Evolutionary conservation across 2,113 vertebrate species (phyloP).

Genomic region (Suricata suricatta): DNA sequence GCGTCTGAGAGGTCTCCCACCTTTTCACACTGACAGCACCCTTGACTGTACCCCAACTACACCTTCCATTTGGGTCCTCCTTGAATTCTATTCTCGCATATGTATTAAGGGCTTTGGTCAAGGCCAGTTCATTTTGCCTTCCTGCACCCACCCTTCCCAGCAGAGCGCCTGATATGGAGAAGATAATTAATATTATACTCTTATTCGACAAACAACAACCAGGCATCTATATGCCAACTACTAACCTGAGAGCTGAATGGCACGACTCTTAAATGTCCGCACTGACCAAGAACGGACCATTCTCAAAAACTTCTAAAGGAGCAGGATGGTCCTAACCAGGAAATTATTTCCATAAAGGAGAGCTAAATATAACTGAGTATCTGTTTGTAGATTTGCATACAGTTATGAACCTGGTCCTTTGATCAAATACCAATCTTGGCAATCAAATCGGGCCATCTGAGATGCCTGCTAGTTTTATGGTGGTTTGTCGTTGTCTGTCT

Average conservation of each 20-base stretch:
- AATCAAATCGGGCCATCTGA: background rate
- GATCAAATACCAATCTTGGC: conserved; percentile 37
- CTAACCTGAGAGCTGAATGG: background rate
- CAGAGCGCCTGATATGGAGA: background rate
- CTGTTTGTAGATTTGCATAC: conserved; percentile 2
- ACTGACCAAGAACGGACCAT: background rate
- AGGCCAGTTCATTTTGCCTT: background rate
- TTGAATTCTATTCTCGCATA: background rate
- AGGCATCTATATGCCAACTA: background rate
- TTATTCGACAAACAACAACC: background rate
- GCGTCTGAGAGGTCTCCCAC: background rate
- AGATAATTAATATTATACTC: background rate
- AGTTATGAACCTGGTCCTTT: background rate
- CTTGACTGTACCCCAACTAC: background rate
- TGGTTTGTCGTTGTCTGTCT: background rate
- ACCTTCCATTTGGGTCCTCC: background rate
- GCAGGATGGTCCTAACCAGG: background rate
- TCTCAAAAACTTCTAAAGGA: background rate
- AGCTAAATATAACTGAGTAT: background rate
- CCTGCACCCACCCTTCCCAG: no score
- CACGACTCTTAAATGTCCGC: background rate
- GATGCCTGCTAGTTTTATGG: background rate
- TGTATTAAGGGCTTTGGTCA: background rate
- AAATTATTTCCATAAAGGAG: conserved; percentile 27
- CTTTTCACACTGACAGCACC: background rate